Evolutionary conservation across 1,140 invertebrate genomes (phyloP), one percentile per base, ranked within the genome.

Genomic region (Neocloeon triangulifer): DNA sequence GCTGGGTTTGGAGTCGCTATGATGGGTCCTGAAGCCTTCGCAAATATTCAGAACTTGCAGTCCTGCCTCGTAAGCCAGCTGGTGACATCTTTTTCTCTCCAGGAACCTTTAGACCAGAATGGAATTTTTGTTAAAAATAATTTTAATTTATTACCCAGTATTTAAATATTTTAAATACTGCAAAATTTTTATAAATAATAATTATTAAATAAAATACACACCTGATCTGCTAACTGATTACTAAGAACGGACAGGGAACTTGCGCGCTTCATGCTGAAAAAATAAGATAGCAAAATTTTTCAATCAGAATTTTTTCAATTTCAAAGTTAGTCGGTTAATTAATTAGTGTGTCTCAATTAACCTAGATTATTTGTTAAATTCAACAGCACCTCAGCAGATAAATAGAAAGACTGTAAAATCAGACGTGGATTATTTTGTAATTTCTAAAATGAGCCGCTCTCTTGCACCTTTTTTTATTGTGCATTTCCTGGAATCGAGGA

Each of bases 241-340:
- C 48, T 64, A 56, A 66, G 62, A 49, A 60, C 58, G 52, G 60
- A 64, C 55, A 66, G 49, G 48, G 63, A 66, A 51, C 56, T 66
- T 60, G 62, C 62, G 50, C 62, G 62, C 59, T 64, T 66, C 62
- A 66, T 62, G 56, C 62, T 66, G 52, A 33, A 56, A 59, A 41
- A 43, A 38, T 37, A 35, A 43, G 23, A 32, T 26, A 37, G 31
- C 13, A 20, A 19, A 33, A n/a, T n/a, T n/a, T n/a, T 25, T 19
- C 15, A 37, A 25, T 37, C 34, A 30, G 19, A 21, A 36, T 25
- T 19, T 16, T 35, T 22, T 37, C 34, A 30, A 19, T 23, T 21
- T 35, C 37, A 27, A 10, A 33, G 32, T 19, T 38, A 35, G 31
- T 23, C 9, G 25, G 33, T 25, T 33, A 28, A 9, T 22, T 32